Conservation (phyloP, 92 coral and sea anemone species). For the Parazoanthus atlanticus region DNA sequence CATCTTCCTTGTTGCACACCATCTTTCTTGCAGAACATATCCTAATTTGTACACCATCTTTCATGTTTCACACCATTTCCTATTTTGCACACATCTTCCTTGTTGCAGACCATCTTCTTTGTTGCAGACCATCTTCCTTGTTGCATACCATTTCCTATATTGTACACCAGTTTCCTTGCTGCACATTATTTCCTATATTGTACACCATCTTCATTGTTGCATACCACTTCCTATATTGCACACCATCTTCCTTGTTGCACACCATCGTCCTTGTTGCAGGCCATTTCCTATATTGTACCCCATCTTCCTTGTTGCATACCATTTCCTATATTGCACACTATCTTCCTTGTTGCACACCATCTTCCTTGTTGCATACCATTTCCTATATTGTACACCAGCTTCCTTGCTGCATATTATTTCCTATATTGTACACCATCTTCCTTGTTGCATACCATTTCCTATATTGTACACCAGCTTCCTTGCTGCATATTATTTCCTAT, state of each 20-base stretch:
- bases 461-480: not conserved
- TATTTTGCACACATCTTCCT: not conserved
- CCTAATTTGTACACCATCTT: not conserved
- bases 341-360: not conserved
- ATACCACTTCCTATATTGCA: not conserved
- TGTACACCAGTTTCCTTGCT: not conserved
- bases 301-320: not conserved
- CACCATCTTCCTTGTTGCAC: not conserved
- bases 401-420: not conserved
- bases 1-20: not conserved
- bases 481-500: not conserved
- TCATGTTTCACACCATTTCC: not conserved
- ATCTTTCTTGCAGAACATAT: not conserved
- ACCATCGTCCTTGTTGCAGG: not conserved
- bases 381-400: not conserved
- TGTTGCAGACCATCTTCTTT: not conserved
- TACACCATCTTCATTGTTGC: not conserved
- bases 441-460: not conserved
- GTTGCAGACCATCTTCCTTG: not conserved
- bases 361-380: not conserved
- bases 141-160: not conserved
- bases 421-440: not conserved
- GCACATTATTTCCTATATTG: not conserved
- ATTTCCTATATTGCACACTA: no score
- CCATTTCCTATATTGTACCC: not conserved